A percentile compares a stretch with the other conserved stretches of the same genome.
phyloP scores from a whole-genome alignment of 2,888 invertebrate genomes.

The Azorinus chamasolen region DNA sequence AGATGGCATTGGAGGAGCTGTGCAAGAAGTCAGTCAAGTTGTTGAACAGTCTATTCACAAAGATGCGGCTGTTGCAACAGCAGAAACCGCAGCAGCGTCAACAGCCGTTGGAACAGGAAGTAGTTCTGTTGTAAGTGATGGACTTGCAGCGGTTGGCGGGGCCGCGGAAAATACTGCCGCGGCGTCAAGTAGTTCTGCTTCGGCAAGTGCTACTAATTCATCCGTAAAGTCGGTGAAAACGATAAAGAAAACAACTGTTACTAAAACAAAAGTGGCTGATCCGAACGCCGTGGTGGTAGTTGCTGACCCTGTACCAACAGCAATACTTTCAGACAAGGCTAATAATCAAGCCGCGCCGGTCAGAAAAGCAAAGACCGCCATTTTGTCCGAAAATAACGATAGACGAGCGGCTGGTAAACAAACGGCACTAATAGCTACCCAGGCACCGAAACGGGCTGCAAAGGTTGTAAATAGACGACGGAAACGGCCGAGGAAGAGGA shows the following conservation, averaged over 20 bases:
- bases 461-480: constrained; percentile 1
- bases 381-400: constrained; percentile 34
- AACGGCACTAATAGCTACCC: constrained; percentile 32
- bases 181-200: neutral
- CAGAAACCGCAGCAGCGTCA: constrained; percentile 4
- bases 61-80: constrained; percentile 14
- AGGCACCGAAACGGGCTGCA: constrained; percentile 35
- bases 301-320: neutral
- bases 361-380: constrained; percentile 30
- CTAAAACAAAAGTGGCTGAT: constrained; percentile 7
- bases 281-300: neutral
- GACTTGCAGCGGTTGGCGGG: neutral
- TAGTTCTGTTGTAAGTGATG: neutral
- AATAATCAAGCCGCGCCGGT: neutral
- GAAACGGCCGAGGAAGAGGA: constrained; percentile 7
- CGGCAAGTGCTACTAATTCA: constrained; percentile 5
- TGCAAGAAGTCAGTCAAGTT: constrained; percentile 27
- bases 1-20: constrained; percentile 16
- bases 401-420: constrained; percentile 15
- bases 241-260: constrained; percentile 24
- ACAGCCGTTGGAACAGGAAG: neutral
- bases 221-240: constrained; percentile 4
- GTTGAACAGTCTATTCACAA: constrained; percentile 21
- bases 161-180: constrained; percentile 12
- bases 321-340: neutral